phyloP scores from a whole-genome alignment of 2,113 vertebrate genomes.

The Brachirus orientalis region DNA sequence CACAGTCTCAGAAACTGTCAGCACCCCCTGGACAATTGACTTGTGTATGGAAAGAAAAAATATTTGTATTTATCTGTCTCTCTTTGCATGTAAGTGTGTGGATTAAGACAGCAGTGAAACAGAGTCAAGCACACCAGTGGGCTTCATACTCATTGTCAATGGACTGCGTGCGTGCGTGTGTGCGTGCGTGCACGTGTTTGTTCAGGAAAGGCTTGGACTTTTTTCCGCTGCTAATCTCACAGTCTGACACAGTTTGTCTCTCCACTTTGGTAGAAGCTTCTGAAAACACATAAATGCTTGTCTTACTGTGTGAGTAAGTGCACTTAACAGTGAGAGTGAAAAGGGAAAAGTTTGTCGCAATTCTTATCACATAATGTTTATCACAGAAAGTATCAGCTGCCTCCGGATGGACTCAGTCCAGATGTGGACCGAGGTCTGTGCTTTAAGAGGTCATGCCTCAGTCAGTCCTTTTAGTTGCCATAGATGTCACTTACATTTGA shows the following conservation, averaged over 20 bases:
- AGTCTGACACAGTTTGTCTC: conserved; percentile 71
- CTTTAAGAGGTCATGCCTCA: background rate
- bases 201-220: conserved; percentile 55
- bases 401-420: background rate
- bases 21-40: conserved; percentile 15
- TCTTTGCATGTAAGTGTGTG: background rate
- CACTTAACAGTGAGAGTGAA: conserved; percentile 4
- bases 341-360: no score
- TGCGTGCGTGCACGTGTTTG: conserved; percentile 25
- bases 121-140: conserved; percentile 24
- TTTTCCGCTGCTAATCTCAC: conserved; percentile 49
- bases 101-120: background rate
- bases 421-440: background rate
- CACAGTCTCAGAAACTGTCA: background rate
- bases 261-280: conserved; percentile 56
- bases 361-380: background rate
- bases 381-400: background rate
- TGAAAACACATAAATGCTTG: conserved; percentile 38
- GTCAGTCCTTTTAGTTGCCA: no score
- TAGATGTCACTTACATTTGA: no score
- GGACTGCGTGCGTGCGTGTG: conserved; percentile 25
- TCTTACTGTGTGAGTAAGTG: conserved; percentile 60
- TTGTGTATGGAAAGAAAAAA: conserved; percentile 22
- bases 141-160: conserved; percentile 36
- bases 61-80: conserved; percentile 5